A percentile compares a stretch with the other conserved stretches of the same genome.
Evolutionary conservation across 2,888 invertebrate species (phyloP).

Genomic region (Clistopyga incitator): DNA sequence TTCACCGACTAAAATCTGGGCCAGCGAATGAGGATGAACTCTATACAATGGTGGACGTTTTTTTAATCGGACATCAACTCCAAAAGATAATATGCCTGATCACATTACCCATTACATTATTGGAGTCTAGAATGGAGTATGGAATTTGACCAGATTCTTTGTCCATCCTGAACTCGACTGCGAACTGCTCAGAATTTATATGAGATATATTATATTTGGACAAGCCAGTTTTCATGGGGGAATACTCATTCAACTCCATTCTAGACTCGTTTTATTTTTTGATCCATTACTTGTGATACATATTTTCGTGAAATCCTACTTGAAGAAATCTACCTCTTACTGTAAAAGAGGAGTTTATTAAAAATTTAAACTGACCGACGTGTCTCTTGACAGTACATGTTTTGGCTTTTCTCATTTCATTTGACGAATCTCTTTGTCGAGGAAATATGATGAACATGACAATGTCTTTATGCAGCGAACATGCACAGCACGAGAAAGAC

Average conservation of each 20-base stretch:
- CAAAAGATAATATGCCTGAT: no score
- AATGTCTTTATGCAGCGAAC: not conserved
- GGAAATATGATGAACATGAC: not conserved
- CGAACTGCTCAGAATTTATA: no score
- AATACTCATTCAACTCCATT: no score
- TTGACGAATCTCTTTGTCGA: not conserved
- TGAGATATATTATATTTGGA: no score
- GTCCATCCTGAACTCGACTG: no score
- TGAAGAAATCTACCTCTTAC: not conserved
- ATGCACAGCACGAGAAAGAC: not conserved
- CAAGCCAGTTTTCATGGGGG: no score
- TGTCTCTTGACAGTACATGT: not conserved
- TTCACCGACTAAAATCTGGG: constrained; percentile 12
- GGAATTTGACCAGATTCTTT: no score
- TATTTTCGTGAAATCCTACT: no score
- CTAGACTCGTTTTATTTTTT: no score
- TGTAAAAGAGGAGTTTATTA: not conserved
- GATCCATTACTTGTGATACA: no score
- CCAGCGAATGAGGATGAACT: constrained; percentile 11
- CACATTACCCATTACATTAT: no score
- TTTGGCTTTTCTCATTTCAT: constrained; percentile 29
- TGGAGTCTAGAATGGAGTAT: not conserved
- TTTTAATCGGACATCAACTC: not conserved
- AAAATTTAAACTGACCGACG: no score
- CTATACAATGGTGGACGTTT: not conserved